These are phyloP conservation scores for Callitettix versicolor DNA, from an alignment of 1,140 invertebrate genomes.

Conservation along the genomic window DNA sequence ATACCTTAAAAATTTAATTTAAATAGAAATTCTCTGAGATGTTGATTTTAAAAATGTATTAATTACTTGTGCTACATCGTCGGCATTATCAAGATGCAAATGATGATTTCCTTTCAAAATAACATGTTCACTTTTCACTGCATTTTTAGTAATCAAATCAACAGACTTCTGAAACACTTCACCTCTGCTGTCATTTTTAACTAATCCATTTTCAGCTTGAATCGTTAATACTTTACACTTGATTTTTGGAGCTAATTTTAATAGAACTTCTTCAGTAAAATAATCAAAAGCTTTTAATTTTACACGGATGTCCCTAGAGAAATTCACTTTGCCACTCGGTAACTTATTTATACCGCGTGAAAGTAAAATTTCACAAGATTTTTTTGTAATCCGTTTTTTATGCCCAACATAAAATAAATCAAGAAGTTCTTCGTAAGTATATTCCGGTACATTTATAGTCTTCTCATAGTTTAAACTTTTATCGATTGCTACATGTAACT, in stretches of 20 bases:
- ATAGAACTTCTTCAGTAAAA: constrained; percentile 19
- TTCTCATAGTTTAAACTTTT: constrained; percentile 13
- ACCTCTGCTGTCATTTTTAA: not conserved
- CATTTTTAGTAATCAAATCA: constrained; percentile 23
- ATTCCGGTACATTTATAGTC: constrained; percentile 27
- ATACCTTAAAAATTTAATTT: no score
- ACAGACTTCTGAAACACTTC: constrained; percentile 4
- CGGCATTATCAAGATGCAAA: constrained; percentile 65
- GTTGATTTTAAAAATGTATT: constrained; percentile 43
- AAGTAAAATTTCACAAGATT: constrained; percentile 56
- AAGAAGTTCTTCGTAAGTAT: constrained; percentile 46
- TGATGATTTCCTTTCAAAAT: constrained; percentile 71
- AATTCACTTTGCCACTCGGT: constrained; percentile 39
- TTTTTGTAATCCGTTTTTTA: constrained; percentile 18
- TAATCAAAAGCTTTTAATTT: constrained; percentile 32
- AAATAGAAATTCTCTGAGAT: no score
- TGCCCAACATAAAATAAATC: constrained; percentile 54
- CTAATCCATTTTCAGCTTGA: constrained; percentile 10
- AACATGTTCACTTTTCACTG: constrained; percentile 47
- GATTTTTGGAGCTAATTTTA: constrained; percentile 23
- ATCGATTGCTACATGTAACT: constrained; percentile 28
- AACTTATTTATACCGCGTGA: constrained; percentile 49
- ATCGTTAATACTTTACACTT: constrained; percentile 14
- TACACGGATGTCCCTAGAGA: constrained; percentile 54
- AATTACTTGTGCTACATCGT: constrained; percentile 51